A percentile compares a stretch with the other conserved stretches of the same genome.
Conservation (phyloP, 2,888 invertebrate species). For the Prenolepis imparis region DNA sequence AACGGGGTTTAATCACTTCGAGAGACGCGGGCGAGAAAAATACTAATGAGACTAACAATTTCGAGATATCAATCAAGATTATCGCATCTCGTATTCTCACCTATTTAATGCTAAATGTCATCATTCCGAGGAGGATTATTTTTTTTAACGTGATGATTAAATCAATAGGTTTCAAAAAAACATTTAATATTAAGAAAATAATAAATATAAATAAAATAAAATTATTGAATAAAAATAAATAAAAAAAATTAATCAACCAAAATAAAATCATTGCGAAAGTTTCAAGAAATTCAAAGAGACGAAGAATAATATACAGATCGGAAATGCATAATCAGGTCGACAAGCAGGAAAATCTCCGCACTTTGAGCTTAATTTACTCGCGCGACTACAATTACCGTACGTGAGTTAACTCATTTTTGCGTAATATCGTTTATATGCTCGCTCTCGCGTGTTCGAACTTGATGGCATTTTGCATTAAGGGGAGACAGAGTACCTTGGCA, state of each 20-base stretch:
- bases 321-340: neutral
- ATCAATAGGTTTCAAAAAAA: neutral
- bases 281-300: neutral
- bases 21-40: slow-evolving; percentile 1
- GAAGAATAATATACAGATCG: neutral
- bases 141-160: neutral
- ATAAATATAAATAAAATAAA: neutral
- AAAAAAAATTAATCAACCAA: no score
- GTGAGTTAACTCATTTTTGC: slow-evolving; percentile 18
- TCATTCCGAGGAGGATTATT: neutral
- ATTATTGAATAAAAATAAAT: neutral
- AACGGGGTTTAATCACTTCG: neutral
- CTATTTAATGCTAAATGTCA: neutral
- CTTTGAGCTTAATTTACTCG: neutral
- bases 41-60: slow-evolving; percentile 26
- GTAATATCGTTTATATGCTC: neutral
- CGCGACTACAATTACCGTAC: neutral
- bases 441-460: neutral
- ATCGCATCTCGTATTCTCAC: neutral
- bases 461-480: slow-evolving; percentile 23
- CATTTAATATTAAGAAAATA: neutral
- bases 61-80: slow-evolving; percentile 25
- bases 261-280: neutral
- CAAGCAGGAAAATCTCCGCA: neutral
- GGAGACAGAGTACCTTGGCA: neutral